Percentiles rank a stretch among this genome's conserved stretches.
These are phyloP conservation scores for Atherinosoma microstoma DNA, from an alignment of 2,797 vertebrate genomes.

Conservation along the genomic window DNA sequence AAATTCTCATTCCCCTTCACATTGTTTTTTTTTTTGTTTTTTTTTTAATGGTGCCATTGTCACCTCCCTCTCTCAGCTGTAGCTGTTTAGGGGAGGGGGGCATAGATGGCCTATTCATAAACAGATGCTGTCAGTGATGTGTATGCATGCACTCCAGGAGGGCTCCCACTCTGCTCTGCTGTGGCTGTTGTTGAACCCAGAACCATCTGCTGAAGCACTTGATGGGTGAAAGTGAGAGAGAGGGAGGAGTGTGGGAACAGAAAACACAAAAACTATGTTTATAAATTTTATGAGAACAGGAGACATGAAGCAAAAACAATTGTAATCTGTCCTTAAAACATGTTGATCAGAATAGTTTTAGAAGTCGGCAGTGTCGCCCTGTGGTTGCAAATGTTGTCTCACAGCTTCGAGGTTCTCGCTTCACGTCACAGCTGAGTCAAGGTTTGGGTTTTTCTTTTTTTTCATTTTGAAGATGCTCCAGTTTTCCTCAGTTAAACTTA, in stretches of 20 bases:
- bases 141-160: constrained; percentile 68
- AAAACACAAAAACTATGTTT: not conserved
- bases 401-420: not conserved
- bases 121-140: constrained; percentile 76
- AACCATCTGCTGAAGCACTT: constrained; percentile 83
- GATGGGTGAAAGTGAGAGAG: constrained; percentile 47
- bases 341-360: not conserved
- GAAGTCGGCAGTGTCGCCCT: not conserved
- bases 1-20: no score
- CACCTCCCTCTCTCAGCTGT: constrained; percentile 66
- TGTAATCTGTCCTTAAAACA: not conserved
- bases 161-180: constrained; percentile 65
- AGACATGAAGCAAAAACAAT: not conserved
- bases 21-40: no score
- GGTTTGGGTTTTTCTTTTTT: not conserved
- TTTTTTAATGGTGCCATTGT: not conserved
- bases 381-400: not conserved
- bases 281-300: not conserved
- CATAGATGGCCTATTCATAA: constrained; percentile 77
- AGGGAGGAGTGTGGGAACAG: constrained; percentile 36
- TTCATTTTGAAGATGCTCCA: not conserved
- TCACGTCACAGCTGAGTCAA: not conserved
- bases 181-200: constrained; percentile 65
- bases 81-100: constrained; percentile 63
- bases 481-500: not conserved